Evolutionary conservation across 1,140 invertebrate genomes (phyloP).

Genomic region (Nylanderia fulva): DNA sequence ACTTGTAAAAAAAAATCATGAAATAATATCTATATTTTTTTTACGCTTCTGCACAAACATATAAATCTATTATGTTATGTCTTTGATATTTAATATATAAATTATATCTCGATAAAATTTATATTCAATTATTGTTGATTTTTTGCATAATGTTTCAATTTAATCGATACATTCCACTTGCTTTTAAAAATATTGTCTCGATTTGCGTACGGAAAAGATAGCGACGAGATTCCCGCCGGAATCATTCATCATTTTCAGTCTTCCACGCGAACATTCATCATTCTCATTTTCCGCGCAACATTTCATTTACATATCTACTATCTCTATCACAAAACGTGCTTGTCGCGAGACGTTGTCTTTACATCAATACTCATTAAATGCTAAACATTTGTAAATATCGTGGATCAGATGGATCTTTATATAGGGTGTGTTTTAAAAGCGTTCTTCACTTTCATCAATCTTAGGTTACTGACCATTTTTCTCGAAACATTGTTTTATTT

Average conservation of each 20-base stretch:
- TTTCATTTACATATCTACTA: conserved; percentile 44
- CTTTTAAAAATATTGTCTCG: conserved; percentile 3
- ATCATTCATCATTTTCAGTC: conserved; percentile 41
- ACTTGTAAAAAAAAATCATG: too few relatives aligned
- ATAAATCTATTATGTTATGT: background rate
- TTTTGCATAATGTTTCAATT: background rate
- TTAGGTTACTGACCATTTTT: background rate
- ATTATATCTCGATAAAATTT: background rate
- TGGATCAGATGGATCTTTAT: background rate
- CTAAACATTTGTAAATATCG: too few relatives aligned
- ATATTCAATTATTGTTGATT: conserved; percentile 1
- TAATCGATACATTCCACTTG: background rate
- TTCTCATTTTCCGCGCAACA: conserved; percentile 13
- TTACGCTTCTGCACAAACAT: background rate
- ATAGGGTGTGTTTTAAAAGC: conserved; percentile 31
- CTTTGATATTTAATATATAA: background rate
- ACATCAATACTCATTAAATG: too few relatives aligned
- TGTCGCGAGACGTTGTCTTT: conserved; percentile 11
- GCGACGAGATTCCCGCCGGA: background rate
- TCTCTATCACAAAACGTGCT: background rate
- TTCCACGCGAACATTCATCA: conserved; percentile 27
- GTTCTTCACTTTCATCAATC: background rate
- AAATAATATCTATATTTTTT: too few relatives aligned
- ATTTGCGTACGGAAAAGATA: background rate
- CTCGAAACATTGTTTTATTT: background rate